Conservation (phyloP, 30 jellyfish, hydroid and myxozoan species). For the Hydractinia symbiolongicarpus region DNA sequence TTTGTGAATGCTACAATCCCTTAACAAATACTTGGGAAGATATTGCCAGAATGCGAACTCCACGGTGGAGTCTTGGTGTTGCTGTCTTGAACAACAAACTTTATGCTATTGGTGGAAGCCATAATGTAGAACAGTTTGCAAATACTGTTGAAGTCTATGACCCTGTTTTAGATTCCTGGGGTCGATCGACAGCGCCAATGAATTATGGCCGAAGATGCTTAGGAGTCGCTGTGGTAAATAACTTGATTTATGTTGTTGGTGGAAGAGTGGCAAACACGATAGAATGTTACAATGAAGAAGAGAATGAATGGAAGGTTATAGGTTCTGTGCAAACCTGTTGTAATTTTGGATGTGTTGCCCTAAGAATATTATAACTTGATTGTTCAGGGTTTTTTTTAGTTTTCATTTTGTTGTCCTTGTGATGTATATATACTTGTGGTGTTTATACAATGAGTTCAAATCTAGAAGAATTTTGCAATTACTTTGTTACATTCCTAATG, state of each 20-base stretch:
- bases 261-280: constrained; percentile 93
- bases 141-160: constrained; percentile 87
- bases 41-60: constrained; percentile 54
- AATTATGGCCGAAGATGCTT: constrained; percentile 86
- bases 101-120: constrained; percentile 96
- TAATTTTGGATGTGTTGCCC: constrained; percentile 96
- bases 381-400: background rate
- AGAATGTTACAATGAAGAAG: constrained; percentile 67
- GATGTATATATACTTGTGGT: no score
- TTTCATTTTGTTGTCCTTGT: background rate
- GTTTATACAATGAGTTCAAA: no score
- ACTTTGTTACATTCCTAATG: no score
- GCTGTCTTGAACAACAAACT: constrained; percentile 62
- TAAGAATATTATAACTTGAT: constrained; percentile 43
- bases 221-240: constrained; percentile 95
- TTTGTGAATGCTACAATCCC: constrained; percentile 86
- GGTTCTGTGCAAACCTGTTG: constrained; percentile 92
- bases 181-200: constrained; percentile 55
- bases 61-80: constrained; percentile 95
- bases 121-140: constrained; percentile 83
- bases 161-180: constrained; percentile 69
- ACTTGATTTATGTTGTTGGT: constrained; percentile 85
- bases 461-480: no score
- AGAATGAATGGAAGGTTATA: constrained; percentile 70
- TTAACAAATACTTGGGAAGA: constrained; percentile 51